A percentile compares a stretch with the other conserved stretches of the same genome.
These are phyloP conservation scores for Pholis gunnellus DNA, from an alignment of 2,113 vertebrate species.

Conservation along the genomic window DNA sequence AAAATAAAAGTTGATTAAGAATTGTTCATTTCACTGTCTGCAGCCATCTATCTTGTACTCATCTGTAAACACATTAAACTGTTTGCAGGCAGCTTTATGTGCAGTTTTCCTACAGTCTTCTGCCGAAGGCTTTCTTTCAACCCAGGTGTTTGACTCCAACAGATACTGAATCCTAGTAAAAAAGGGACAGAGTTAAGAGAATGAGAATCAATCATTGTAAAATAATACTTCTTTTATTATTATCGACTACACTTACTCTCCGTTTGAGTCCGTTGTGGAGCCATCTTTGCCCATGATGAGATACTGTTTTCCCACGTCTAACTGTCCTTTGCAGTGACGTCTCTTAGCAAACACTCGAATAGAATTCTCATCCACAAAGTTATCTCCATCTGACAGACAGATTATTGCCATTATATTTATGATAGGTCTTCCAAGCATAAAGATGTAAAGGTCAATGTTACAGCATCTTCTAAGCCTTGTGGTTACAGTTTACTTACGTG, in stretches of 20 bases:
- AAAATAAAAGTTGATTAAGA: background rate
- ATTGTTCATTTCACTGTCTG: slow-evolving; percentile 58
- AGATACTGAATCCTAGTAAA: slow-evolving; percentile 80
- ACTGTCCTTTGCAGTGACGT: slow-evolving; percentile 75
- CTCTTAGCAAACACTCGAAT: slow-evolving; percentile 79
- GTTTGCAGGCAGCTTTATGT: background rate
- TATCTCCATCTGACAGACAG: slow-evolving; percentile 66
- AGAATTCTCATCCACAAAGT: background rate
- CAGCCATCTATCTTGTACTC: slow-evolving; percentile 76
- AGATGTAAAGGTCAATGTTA: background rate
- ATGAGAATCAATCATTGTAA: background rate
- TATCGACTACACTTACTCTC: slow-evolving; percentile 68
- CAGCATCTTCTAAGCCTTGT: background rate
- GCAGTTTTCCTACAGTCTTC: slow-evolving; percentile 45
- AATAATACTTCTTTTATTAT: background rate
- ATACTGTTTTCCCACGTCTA: slow-evolving; percentile 59
- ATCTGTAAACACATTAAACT: slow-evolving; percentile 49
- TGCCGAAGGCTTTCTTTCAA: slow-evolving; percentile 65
- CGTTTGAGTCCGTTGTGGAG: slow-evolving; percentile 69
- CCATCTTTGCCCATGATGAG: slow-evolving; percentile 86
- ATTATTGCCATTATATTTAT: background rate
- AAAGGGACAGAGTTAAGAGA: slow-evolving; percentile 9
- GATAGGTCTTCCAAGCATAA: background rate
- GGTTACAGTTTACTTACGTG: slow-evolving; percentile 66
- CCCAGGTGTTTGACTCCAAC: slow-evolving; percentile 81